A percentile compares a stretch with the other conserved stretches of the same genome.
These are phyloP conservation scores for Polydrusus cervinus DNA, from an alignment of 2,888 invertebrate species.

Conservation along the genomic window DNA sequence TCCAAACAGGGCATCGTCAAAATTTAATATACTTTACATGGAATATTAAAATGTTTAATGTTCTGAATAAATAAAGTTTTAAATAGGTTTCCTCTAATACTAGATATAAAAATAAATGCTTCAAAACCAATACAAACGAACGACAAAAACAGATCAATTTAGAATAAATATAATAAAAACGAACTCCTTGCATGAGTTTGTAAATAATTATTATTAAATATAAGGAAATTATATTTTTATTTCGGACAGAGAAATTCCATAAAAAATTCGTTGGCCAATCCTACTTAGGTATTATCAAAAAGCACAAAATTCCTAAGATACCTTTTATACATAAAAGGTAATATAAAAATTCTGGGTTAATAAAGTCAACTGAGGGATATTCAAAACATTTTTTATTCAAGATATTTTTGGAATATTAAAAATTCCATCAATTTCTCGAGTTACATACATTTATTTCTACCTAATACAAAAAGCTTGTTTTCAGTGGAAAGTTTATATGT, in stretches of 20 bases:
- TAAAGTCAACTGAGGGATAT: background rate
- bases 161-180: too few species aligned
- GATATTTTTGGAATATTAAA: background rate
- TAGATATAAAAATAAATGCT: background rate
- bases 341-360: background rate
- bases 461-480: background rate
- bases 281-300: background rate
- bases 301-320: background rate
- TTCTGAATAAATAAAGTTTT: background rate
- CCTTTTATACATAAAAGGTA: background rate
- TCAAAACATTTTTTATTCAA: background rate
- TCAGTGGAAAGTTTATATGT: background rate
- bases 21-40: background rate
- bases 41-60: background rate
- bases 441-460: background rate
- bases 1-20: background rate
- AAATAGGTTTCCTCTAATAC: too few species aligned
- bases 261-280: background rate
- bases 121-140: too few species aligned
- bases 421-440: constrained; percentile 7
- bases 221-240: background rate
- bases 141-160: too few species aligned
- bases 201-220: too few species aligned
- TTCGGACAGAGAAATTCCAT: background rate
- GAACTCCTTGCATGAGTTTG: too few species aligned